Percentiles rank a stretch among this genome's conserved stretches.
phyloP scores from a whole-genome alignment of 1,140 invertebrate species.

The Aphelenchoides fujianensis region DNA sequence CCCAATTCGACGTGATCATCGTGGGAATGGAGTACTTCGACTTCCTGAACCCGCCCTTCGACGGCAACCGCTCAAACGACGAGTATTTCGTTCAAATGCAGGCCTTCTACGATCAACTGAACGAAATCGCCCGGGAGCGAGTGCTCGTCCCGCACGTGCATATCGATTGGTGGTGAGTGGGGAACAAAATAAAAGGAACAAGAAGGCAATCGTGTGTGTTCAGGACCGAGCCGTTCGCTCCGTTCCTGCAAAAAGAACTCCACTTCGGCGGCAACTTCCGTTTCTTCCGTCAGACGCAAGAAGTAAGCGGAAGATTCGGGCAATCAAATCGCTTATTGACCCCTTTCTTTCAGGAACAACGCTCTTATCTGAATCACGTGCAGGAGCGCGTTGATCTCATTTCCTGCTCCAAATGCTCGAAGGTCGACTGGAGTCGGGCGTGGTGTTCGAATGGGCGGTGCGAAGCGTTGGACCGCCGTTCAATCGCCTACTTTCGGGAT shows the following conservation, averaged over 20 bases:
- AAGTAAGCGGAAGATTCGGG: background rate
- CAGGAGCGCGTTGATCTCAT: background rate
- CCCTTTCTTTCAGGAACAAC: background rate
- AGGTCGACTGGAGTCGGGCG: background rate
- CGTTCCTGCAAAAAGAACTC: background rate
- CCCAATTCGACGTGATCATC: constrained; percentile 7
- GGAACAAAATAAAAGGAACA: too few species aligned
- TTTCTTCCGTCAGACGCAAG: background rate
- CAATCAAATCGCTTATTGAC: background rate
- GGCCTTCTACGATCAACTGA: background rate
- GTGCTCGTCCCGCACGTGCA: constrained; percentile 1
- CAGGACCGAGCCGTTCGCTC: background rate
- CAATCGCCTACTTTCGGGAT: background rate
- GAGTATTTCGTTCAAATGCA: constrained; percentile 6
- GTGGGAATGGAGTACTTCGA: constrained; percentile 6
- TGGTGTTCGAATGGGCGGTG: background rate
- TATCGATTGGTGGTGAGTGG: constrained; percentile 6
- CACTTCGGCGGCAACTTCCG: background rate
- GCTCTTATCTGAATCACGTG: background rate
- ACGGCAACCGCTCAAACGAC: background rate
- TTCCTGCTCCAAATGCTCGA: background rate
- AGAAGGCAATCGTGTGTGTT: too few species aligned
- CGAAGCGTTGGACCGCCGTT: background rate
- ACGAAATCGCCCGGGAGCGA: background rate
- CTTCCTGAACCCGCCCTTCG: background rate